These are phyloP conservation scores for Ericerus pela DNA, from an alignment of 1,140 invertebrate genomes.

Conservation along the genomic window DNA sequence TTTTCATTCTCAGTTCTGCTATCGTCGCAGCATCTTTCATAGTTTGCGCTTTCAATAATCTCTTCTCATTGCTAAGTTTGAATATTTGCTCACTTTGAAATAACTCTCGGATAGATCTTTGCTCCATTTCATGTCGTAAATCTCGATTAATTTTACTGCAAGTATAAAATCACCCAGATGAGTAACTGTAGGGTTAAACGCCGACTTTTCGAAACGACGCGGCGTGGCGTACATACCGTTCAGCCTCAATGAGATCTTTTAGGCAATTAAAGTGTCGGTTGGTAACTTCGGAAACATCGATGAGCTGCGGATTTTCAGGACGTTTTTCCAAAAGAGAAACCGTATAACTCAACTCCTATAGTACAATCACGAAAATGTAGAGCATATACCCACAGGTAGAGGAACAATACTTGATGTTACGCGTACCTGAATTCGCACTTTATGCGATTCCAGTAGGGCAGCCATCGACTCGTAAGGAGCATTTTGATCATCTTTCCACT, in stretches of 20 bases:
- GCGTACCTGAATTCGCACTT: not conserved
- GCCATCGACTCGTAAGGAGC: not conserved
- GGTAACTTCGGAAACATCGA: not conserved
- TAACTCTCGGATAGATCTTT: constrained; percentile 2
- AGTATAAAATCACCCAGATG: not conserved
- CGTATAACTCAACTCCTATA: not conserved
- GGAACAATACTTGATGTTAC: not conserved
- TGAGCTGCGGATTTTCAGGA: not conserved
- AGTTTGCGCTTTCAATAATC: not conserved
- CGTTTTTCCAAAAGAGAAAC: not conserved
- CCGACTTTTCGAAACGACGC: not conserved
- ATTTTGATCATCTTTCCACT: constrained; percentile 1
- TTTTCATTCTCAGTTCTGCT: not conserved
- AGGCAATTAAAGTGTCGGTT: not conserved
- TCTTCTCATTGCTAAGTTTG: not conserved
- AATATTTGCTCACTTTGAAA: not conserved
- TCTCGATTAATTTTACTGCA: not conserved
- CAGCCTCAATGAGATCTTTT: not conserved
- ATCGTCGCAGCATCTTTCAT: not conserved
- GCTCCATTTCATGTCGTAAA: not conserved
- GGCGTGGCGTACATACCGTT: not conserved
- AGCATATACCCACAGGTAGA: not conserved
- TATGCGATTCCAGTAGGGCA: not conserved
- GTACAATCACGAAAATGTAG: not conserved
- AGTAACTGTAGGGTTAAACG: not conserved